Evolutionary conservation across 2,113 vertebrate species (phyloP).

Genomic region (Athene noctua): DNA sequence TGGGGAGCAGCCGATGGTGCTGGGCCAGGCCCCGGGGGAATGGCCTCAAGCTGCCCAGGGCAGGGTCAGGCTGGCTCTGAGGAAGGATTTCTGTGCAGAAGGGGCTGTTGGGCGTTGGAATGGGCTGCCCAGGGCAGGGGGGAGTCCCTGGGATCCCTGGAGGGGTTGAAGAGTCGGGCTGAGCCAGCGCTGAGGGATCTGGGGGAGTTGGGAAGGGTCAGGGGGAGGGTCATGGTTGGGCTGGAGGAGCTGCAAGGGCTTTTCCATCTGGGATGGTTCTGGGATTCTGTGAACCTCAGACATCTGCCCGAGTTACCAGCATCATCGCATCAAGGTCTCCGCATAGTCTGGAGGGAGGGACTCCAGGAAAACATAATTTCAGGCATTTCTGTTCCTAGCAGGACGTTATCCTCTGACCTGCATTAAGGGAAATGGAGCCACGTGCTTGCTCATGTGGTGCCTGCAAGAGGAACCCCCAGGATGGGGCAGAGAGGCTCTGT

Average conservation of each 20-base stretch:
- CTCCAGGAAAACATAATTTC: not conserved
- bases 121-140: too few species aligned
- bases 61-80: too few species aligned
- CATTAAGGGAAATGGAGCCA: not conserved
- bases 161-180: too few species aligned
- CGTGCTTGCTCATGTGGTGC: rapidly evolving
- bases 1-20: not conserved
- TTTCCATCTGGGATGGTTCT: too few species aligned
- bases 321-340: not conserved
- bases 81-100: too few species aligned
- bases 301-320: not conserved
- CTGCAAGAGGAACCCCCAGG: rapidly evolving
- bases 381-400: not conserved
- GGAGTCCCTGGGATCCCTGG: too few species aligned
- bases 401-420: not conserved
- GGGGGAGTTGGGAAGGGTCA: too few species aligned
- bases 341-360: not conserved
- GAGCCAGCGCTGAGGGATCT: too few species aligned
- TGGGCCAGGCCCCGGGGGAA: not conserved
- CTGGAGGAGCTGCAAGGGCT: too few species aligned
- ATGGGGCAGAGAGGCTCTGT: not conserved
- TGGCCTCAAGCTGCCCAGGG: too few species aligned
- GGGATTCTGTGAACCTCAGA: not conserved
- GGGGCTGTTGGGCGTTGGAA: too few species aligned
- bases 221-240: too few species aligned